A percentile compares a stretch with the other conserved stretches of the same genome.
phyloP scores from a whole-genome alignment of 2,888 invertebrate species.

The Pogonocherus hispidulus region DNA sequence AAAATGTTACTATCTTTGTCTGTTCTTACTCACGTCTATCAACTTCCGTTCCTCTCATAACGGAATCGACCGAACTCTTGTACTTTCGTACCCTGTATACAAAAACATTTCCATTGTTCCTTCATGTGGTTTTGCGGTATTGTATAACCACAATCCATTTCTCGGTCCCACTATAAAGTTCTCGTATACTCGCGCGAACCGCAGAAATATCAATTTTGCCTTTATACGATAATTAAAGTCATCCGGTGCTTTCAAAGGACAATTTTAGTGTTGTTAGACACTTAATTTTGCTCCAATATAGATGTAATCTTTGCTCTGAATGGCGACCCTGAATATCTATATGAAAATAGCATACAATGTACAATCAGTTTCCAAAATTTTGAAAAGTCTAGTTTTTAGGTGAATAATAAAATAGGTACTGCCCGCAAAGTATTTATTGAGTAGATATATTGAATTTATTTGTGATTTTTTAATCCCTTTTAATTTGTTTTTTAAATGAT shows the following conservation, averaged over 20 bases:
- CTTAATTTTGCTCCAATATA: slow-evolving; percentile 48
- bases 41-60: too few species aligned
- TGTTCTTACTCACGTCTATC: too few species aligned
- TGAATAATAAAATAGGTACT: too few species aligned
- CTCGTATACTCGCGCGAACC: not conserved
- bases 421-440: too few species aligned
- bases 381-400: too few species aligned
- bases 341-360: slow-evolving; percentile 25
- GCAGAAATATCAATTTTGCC: slow-evolving; percentile 1
- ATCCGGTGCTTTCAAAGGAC: slow-evolving; percentile 43
- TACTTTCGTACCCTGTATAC: too few species aligned
- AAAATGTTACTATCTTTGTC: too few species aligned
- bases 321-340: slow-evolving; percentile 18
- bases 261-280: slow-evolving; percentile 51
- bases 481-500: too few species aligned
- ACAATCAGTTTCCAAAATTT: too few species aligned
- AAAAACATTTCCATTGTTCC: not conserved
- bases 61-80: too few species aligned
- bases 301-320: slow-evolving; percentile 42
- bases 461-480: too few species aligned
- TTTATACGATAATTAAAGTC: slow-evolving; percentile 37
- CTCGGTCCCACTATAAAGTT: not conserved
- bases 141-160: not conserved
- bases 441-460: too few species aligned
- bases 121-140: not conserved